Evolutionary conservation across 2,888 invertebrate genomes (phyloP), one percentile per base, ranked within the genome.

Genomic region (Pseudoips prasinana): DNA sequence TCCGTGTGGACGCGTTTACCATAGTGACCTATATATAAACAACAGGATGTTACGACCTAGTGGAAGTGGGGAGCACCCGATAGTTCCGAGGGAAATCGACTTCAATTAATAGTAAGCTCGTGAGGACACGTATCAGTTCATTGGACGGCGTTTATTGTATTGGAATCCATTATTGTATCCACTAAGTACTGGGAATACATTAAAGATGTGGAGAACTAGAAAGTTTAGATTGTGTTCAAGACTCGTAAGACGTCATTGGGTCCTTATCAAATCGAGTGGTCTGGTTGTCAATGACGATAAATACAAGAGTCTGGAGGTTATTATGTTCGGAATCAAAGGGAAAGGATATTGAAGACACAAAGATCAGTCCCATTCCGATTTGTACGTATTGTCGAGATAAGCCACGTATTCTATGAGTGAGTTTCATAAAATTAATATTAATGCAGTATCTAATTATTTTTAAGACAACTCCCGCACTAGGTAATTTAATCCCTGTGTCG

Each of bases 1-100:
- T 33, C 49, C 17, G 43, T 40, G 39, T 46, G 58, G 53, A 72
- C 65, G 70, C 65, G 70, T 58, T 52, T 52, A 58, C 58, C 56
- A 54, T 49, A 48, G 53, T 67, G 73, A 77, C 76, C 74, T 66
- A 66, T 68, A 74, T 74, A 69, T 71, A 64, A n/a, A n/a, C n/a
- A n/a, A 66, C 52, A 51, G 58, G 53, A 58, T 58, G 57, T 50
- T 45, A 55, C 50, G 44, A 50, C 50, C 48, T 49, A 47, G 43
- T 46, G 36, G 48, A 31, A 35, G 36, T 41, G 42, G 41, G 47
- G 42, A 40, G 30, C 18, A 33, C 25, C 37, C 37, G 37, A 42
- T 46, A 46, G 45, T 33, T 39, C 40, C 38, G 38, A 46, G 45
- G 46, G 46, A 46, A 58, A 45, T 47, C 36, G 35, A 46, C 41